Conservation (phyloP, 2,888 invertebrate species). For the Pyrrhia umbra region DNA sequence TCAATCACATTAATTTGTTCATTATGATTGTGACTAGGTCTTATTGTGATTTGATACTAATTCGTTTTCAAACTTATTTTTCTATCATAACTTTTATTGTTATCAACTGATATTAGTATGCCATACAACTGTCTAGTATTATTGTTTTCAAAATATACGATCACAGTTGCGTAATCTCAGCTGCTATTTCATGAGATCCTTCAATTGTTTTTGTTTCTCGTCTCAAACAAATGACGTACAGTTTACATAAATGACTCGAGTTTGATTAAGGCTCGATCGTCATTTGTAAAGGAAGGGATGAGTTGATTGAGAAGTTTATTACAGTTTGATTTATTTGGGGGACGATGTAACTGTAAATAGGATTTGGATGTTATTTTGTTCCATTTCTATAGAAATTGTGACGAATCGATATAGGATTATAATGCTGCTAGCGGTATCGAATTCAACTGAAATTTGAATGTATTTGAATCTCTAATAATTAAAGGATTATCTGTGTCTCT, state of each 20-base stretch:
- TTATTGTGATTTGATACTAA: not conserved
- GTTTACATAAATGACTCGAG: conserved; percentile 44
- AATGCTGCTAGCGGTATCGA: not conserved
- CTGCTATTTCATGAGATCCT: not conserved
- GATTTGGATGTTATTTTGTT: conserved; percentile 42
- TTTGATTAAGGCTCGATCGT: conserved; percentile 36
- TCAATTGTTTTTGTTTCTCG: conserved; percentile 1
- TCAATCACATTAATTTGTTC: no score
- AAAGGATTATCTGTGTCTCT: no score
- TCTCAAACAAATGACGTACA: conserved; percentile 19
- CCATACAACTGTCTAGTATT: not conserved
- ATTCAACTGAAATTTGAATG: not conserved
- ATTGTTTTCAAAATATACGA: not conserved
- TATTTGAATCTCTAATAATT: no score
- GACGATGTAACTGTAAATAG: conserved; percentile 22
- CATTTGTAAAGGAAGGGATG: conserved; percentile 36
- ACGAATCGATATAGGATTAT: conserved; percentile 26
- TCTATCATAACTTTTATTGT: not conserved
- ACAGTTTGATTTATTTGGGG: conserved; percentile 42
- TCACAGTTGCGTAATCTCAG: not conserved
- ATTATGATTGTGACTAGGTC: no score
- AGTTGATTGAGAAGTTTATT: conserved; percentile 46
- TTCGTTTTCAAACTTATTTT: no score
- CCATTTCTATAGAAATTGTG: conserved; percentile 24
- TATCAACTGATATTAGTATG: not conserved